These are phyloP conservation scores for Ferdinandea cuprea DNA, from an alignment of 2,888 invertebrate species.

Conservation along the genomic window DNA sequence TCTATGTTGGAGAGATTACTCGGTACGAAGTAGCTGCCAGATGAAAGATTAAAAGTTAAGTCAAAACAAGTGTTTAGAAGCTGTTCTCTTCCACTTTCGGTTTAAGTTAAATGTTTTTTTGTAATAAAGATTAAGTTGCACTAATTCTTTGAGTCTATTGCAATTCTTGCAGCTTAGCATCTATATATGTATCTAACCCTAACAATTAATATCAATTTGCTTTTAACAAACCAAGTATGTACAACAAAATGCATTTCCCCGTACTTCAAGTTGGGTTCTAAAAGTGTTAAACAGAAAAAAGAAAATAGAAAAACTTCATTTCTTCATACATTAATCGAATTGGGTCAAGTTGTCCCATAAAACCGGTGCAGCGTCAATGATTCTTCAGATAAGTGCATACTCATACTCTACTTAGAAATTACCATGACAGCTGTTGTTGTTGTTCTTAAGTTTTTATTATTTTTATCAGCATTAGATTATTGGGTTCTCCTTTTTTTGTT, in stretches of 20 bases:
- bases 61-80: too few species aligned
- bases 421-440: conserved; percentile 18
- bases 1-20: too few species aligned
- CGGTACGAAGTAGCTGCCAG: too few species aligned
- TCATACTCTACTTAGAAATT: conserved; percentile 6
- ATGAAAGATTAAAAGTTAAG: too few species aligned
- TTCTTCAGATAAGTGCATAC: conserved; percentile 40
- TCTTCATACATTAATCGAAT: conserved; percentile 31
- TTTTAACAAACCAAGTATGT: too few species aligned
- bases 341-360: conserved; percentile 47
- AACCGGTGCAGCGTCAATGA: conserved; percentile 44
- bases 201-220: too few species aligned
- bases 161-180: too few species aligned
- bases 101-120: too few species aligned
- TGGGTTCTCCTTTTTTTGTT: not conserved
- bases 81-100: too few species aligned
- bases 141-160: too few species aligned
- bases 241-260: not conserved
- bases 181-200: too few species aligned
- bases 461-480: not conserved
- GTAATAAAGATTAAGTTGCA: too few species aligned
- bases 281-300: not conserved
- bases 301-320: not conserved
- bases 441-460: conserved; percentile 19
- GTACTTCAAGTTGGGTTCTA: not conserved